Conservation (phyloP, 2,113 vertebrate species). For the Calyptommatus sinebrachiatus region DNA sequence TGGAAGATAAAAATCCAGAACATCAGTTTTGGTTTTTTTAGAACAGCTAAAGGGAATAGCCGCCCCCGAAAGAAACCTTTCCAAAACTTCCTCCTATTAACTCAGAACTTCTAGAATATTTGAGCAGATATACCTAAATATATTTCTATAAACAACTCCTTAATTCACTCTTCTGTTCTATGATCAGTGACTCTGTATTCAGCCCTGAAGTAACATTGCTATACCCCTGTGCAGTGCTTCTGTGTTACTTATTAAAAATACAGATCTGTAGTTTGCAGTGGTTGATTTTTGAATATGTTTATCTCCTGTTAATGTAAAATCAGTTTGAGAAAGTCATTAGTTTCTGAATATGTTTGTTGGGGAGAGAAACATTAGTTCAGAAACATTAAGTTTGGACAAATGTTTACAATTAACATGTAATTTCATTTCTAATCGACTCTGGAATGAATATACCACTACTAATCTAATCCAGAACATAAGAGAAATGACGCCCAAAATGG, state of each 20-base stretch:
- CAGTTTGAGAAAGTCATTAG: constrained; percentile 50
- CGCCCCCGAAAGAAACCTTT: not conserved
- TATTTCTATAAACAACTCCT: not conserved
- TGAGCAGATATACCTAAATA: not conserved
- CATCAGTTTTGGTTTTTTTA: too few relatives aligned
- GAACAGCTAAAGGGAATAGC: too few relatives aligned
- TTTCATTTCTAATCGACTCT: constrained; percentile 51
- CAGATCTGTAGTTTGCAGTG: not conserved
- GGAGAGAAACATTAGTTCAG: constrained; percentile 59
- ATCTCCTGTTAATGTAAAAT: not conserved
- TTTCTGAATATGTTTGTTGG: constrained; percentile 40
- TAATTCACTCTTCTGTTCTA: not conserved
- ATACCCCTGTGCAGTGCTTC: not conserved
- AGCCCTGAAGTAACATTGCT: too few relatives aligned
- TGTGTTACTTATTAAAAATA: constrained; percentile 40
- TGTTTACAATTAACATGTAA: constrained; percentile 61
- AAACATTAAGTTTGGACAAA: constrained; percentile 69
- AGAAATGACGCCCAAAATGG: rapidly evolving
- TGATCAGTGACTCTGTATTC: not conserved
- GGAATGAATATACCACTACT: not conserved
- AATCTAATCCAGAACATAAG: constrained; percentile 19
- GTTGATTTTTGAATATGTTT: constrained; percentile 24
- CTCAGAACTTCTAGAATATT: not conserved
- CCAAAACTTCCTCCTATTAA: not conserved
- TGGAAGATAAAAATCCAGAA: too few relatives aligned